Conservation (phyloP, 2,797 vertebrate species). For the Allenopithecus nigroviridis region DNA sequence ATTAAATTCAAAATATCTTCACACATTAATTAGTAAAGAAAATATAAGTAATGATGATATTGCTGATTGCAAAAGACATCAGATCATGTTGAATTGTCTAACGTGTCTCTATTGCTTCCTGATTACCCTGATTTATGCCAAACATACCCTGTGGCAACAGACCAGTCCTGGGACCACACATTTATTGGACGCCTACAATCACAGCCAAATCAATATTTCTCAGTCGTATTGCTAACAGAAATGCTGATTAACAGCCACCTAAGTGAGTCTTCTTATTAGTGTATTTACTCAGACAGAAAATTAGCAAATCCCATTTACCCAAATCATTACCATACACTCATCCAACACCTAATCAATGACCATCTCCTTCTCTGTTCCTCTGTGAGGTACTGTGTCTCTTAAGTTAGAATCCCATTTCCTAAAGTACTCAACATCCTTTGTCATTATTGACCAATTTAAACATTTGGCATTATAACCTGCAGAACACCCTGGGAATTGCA, state of each 20-base stretch:
- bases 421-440: not conserved
- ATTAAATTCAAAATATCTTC: not conserved
- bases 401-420: not conserved
- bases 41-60: not conserved
- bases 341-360: slow-evolving; percentile 14
- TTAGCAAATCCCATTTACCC: not conserved
- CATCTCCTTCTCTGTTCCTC: not conserved
- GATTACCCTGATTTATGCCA: not conserved
- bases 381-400: not conserved
- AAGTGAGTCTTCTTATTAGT: slow-evolving; percentile 2
- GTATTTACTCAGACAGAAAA: slow-evolving; percentile 54
- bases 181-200: not conserved
- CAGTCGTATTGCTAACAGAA: not conserved
- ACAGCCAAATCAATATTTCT: not conserved
- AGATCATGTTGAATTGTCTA: not conserved
- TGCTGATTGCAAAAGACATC: not conserved
- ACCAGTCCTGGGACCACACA: not conserved
- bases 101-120: not conserved
- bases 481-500: not conserved
- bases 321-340: not conserved
- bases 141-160: not conserved
- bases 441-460: not conserved
- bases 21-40: not conserved
- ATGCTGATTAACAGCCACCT: not conserved
- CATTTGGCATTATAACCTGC: not conserved